These are phyloP conservation scores for Bruchidius siliquastri DNA, from an alignment of 2,888 invertebrate genomes.

Conservation along the genomic window DNA sequence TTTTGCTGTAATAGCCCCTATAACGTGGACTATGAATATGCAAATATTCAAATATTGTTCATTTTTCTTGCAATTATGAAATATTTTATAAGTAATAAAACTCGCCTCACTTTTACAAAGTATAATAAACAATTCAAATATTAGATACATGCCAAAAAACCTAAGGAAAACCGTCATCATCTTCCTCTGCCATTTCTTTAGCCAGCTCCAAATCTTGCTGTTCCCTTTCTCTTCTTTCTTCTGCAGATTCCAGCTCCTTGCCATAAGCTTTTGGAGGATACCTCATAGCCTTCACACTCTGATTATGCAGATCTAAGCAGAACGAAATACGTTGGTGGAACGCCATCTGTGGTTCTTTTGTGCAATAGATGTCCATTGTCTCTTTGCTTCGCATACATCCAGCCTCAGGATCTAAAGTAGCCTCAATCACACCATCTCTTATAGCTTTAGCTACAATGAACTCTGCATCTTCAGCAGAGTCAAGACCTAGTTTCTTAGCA, in stretches of 20 bases:
- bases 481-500: conserved; percentile 87
- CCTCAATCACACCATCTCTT: conserved; percentile 97
- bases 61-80: background rate
- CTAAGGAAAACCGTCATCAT: conserved; percentile 82
- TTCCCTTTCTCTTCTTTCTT: conserved; percentile 91
- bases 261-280: conserved; percentile 99
- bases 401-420: conserved; percentile 90
- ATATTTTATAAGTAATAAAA: too few species aligned
- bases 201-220: conserved; percentile 98
- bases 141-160: conserved; percentile 10
- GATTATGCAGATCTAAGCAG: conserved; percentile 96
- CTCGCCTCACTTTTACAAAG: background rate
- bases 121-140: background rate
- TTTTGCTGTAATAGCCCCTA: too few species aligned
- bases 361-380: conserved; percentile 94
- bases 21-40: too few species aligned
- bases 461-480: conserved; percentile 96
- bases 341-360: conserved; percentile 90
- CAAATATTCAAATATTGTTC: too few species aligned
- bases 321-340: conserved; percentile 97
- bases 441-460: conserved; percentile 98
- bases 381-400: conserved; percentile 98
- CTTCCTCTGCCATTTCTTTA: conserved; percentile 99
- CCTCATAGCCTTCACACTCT: conserved; percentile 98
- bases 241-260: conserved; percentile 94